Evolutionary conservation across 2,113 vertebrate genomes (phyloP), one percentile per base, ranked within the genome.

Genomic region (Indicator indicator): DNA sequence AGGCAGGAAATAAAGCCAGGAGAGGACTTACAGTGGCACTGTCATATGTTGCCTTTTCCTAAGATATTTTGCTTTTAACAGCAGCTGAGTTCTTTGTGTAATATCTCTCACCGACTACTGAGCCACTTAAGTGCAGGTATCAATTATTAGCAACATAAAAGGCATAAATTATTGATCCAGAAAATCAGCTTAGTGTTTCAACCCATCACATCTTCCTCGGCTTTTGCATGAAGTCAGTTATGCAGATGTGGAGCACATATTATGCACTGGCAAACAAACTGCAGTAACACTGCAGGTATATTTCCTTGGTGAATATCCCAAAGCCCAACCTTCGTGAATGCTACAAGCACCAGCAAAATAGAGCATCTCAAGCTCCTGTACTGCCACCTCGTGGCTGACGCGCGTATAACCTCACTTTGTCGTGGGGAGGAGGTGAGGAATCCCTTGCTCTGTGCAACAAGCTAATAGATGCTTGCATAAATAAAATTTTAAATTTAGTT

Each of bases 371-470:
- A 93, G 60, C 62, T 91, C 89, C 30, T 86, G 17, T n/a, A 93
- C 70, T 93, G 94, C 95, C 96, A 95, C 69, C 94, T 83, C 16
- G 89, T 95, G 96, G 94, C 75, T 71, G 30, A n/a, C 0, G 4
- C 16, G 12, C 1, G 8, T 8, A 70, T 42, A 50, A 55, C 55
- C 8, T 11, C 46, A 30, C 27, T 82, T 33, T 28, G 9, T 3
- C 3, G 4, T 9, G 32, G 28, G 6, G 4, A 82, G 9, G 4
- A 55, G 16, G 1, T 0, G 1, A 42, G 23, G 54, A 78, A 71
- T 40, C 32, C 36, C 32, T 28, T 15, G 15, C 4, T 2, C 5
- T 62, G 28, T 3, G 0, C 5, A 40, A 27, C 0, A 32, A 80
- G 15, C 5, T 11, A 48, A 54, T 20, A 58, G 54, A 69, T 16